Base-by-base conservation (phyloP, 2,888 invertebrate genomes). In the Polylopha cassiicola region DNA sequence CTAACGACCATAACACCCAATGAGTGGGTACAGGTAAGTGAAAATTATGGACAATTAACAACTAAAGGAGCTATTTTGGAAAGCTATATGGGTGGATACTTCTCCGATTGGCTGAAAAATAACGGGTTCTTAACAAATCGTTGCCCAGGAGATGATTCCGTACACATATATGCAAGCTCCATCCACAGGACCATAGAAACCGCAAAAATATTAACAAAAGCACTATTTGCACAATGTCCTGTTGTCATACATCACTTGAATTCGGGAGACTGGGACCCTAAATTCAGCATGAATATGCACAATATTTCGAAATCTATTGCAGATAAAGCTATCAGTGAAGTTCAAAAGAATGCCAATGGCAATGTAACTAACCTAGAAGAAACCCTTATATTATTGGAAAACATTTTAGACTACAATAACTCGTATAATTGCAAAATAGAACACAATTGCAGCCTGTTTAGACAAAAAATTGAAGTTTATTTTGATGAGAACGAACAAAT, bases 61-160 rank as follows among this genome's bases (percentile, higher is more conserved):
- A 37, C 49, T 6, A 81, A 74, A 59, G 81, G 81, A 0, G 58
- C 50, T 0, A 14, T 59, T 1, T 44, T 81, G n/a, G 81, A 81
- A 53, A 57, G 58, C 13, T 65, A 63, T 14, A 69, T 80, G 65
- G 79, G 69, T 1, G 55, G 63, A 39, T 78, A 73, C 39, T 63
- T 81, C 22, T 47, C 57, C 0, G 45, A 58, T 2, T 80, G 79
- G 79, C 39, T 81, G 2, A 47, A 46, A 1, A 44, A 47, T 1
- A 55, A 66, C 33, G 49, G 55, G 1, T 47, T 81, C 1, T 46
- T 76, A 0, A 29, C 48, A 1, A 43, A 53, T 3, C 48, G 44
- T 3, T 79, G 79, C 39, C 74, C 76, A 0, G 26, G 51, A 2
- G 27, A 53, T n/a, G 55, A 59, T 2, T 44, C 51, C 0, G 58